Evolutionary conservation across 2,888 invertebrate species (phyloP).

Genomic region (Sycophila texana): DNA sequence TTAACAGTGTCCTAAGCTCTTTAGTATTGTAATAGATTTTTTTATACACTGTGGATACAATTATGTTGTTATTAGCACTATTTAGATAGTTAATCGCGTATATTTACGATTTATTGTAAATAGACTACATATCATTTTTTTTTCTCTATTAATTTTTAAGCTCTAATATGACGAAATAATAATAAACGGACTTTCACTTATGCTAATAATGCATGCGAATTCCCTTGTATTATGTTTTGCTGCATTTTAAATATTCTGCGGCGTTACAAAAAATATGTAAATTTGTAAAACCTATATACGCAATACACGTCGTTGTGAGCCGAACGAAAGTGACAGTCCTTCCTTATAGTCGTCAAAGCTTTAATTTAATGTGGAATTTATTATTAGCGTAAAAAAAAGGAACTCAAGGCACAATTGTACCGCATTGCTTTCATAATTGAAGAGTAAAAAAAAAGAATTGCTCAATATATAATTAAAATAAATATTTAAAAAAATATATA

Average conservation of each 20-base stretch:
- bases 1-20: neutral
- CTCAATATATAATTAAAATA: too few relatives aligned
- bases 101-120: too few relatives aligned
- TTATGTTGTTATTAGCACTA: too few relatives aligned
- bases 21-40: neutral
- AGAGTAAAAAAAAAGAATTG: too few relatives aligned
- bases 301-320: neutral
- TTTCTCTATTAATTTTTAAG: neutral
- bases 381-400: neutral
- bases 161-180: neutral
- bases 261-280: slow-evolving; percentile 1
- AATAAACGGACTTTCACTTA: slow-evolving; percentile 6
- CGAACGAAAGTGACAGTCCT: neutral
- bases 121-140: neutral
- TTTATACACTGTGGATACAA: neutral
- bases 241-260: neutral
- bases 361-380: neutral
- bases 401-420: neutral
- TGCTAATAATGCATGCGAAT: slow-evolving; percentile 17
- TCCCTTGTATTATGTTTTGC: neutral
- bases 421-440: neutral
- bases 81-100: too few relatives aligned
- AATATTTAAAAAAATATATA: too few relatives aligned
- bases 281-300: neutral
- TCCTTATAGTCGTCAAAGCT: neutral